These are phyloP conservation scores for Drosophila multiciliata DNA, from an alignment of 2,888 invertebrate species.

Conservation along the genomic window DNA sequence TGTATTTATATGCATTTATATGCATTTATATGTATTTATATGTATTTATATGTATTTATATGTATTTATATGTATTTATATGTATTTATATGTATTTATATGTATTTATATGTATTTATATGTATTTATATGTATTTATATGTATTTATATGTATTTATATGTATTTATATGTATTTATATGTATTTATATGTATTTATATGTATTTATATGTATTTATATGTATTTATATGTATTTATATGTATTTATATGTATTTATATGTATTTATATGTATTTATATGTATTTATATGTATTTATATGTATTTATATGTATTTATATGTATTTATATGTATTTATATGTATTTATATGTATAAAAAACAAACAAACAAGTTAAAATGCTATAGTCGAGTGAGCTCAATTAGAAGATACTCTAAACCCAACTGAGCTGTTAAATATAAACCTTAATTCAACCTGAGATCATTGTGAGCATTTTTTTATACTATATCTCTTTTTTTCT, in stretches of 20 bases:
- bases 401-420: not conserved
- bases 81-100: too few relatives aligned
- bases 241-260: too few relatives aligned
- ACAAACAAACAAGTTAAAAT: not conserved
- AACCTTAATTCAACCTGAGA: not conserved
- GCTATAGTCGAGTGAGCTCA: not conserved
- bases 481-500: not conserved
- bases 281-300: not conserved
- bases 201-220: not conserved
- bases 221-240: not conserved
- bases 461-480: not conserved
- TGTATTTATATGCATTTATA: too few relatives aligned
- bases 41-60: not conserved
- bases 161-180: too few relatives aligned
- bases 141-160: not conserved
- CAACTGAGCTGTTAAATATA: not conserved
- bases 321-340: too few relatives aligned
- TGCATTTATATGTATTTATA: too few relatives aligned
- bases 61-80: not conserved
- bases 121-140: not conserved
- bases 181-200: not conserved
- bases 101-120: not conserved
- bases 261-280: not conserved
- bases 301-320: not conserved
- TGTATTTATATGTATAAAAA: too few relatives aligned